A percentile compares a stretch with the other conserved stretches of the same genome.
Conservation (phyloP, 2,113 vertebrate species). For the Panurus biarmicus region DNA sequence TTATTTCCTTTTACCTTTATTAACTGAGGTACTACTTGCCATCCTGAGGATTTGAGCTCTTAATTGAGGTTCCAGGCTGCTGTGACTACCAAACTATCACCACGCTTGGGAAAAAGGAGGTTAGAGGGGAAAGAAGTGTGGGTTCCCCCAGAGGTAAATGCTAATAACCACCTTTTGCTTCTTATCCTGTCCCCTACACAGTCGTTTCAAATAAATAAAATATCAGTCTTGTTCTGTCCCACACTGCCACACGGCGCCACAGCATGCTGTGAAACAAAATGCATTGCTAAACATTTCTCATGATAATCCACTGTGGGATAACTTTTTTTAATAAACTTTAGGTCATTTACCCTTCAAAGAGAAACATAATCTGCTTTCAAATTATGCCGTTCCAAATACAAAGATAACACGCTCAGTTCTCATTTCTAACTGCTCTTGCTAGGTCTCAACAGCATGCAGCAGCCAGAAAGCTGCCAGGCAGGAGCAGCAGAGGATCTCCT, state of each 20-base stretch:
- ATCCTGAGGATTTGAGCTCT: neutral
- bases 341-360: conserved; percentile 46
- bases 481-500: neutral
- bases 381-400: conserved; percentile 24
- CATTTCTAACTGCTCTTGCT: conserved; percentile 15
- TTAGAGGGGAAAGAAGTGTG: neutral
- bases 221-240: neutral
- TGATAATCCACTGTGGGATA: conserved; percentile 10
- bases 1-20: neutral
- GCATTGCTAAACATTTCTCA: neutral
- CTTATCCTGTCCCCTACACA: neutral
- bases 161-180: neutral
- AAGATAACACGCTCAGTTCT: conserved; percentile 35
- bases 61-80: neutral
- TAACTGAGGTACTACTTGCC: neutral
- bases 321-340: conserved; percentile 40
- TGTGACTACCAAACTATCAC: neutral
- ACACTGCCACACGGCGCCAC: neutral
- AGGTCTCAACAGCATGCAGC: conserved; percentile 12
- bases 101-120: neutral
- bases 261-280: neutral
- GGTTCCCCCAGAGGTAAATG: neutral
- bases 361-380: conserved; percentile 55
- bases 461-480: conserved; percentile 14
- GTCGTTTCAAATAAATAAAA: neutral